Evolutionary conservation across 2,888 invertebrate species (phyloP), one percentile per base, ranked within the genome.

Genomic region (Amphipoea lucens): DNA sequence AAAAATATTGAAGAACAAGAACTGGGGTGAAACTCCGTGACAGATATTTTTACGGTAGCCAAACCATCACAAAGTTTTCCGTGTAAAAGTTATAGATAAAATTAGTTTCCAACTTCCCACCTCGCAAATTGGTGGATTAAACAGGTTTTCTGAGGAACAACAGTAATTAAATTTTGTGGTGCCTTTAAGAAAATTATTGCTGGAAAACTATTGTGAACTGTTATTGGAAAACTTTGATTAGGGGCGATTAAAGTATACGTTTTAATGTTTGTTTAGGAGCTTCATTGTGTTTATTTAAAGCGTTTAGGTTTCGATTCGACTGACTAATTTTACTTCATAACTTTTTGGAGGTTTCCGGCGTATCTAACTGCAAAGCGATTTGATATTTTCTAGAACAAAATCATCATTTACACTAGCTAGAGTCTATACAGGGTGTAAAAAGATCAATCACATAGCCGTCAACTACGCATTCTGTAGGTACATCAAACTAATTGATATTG

Each of bases 221-320:
- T 73, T 81, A 88, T 85, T 86, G 86, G 72, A 20, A 81, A 89
- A 89, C 76, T 88, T 88, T 79, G 78, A 86, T 86, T 78, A 77
- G 66, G 62, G 42, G 29, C 5, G 45, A 63, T 74, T 74, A 66
- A 66, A 76, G 57, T 67, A 66, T 67, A 66, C 63, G n/a, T 74
- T 83, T 74, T 65, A 75, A 84, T 81, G 74, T 65, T 84, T 72
- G 68, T 85, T 62, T 62, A 70, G 54, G n/a, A 62, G 62, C 36
- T 68, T 62, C 66, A 65, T 68, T 48, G 40, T 65, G 63, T 71
- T 72, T 66, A 60, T 65, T 45, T 57, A 14, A 36, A 45, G 23
- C 11, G 17, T 45, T 72, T 60, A n/a, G n/a, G 14, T 71, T 83
- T 51, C 3, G 36, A 69, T 86, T 63, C 9, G 48, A 65, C 69